Evolutionary conservation across 2,797 vertebrate genomes (phyloP).

Genomic region (Pangasius macronema): DNA sequence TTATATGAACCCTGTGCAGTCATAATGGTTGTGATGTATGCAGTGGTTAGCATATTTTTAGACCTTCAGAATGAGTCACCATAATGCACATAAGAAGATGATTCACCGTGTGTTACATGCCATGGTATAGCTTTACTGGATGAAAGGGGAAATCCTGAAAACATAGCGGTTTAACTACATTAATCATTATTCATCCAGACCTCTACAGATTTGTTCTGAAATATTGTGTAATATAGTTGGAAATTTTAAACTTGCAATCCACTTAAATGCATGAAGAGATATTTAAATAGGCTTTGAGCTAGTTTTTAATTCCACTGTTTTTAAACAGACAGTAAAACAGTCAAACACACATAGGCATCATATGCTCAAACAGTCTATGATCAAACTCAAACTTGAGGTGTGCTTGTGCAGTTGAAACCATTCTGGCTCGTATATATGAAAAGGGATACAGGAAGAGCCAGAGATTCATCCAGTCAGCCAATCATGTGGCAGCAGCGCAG

Average conservation of each 20-base stretch:
- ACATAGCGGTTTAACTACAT: not conserved
- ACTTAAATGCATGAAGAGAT: not conserved
- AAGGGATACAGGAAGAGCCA: not conserved
- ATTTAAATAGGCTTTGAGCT: not conserved
- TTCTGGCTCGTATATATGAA: not conserved
- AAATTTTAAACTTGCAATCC: not conserved
- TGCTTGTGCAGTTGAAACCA: not conserved
- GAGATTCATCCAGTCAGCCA: not conserved
- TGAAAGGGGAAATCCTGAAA: conserved; percentile 1
- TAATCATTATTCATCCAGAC: not conserved
- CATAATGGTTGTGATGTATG: conserved; percentile 1
- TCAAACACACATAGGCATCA: not conserved
- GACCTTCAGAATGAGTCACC: conserved; percentile 10
- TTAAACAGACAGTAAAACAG: too few relatives aligned
- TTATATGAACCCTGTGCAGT: conserved; percentile 10
- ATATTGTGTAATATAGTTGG: not conserved
- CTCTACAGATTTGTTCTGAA: not conserved
- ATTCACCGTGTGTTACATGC: conserved; percentile 12
- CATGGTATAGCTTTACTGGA: conserved; percentile 15
- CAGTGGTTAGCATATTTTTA: conserved; percentile 25
- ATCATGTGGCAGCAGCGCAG: too few relatives aligned
- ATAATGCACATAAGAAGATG: not conserved
- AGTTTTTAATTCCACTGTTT: not conserved
- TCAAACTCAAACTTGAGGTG: not conserved
- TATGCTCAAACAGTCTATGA: not conserved